These are phyloP conservation scores for Synergus japonicus DNA, from an alignment of 2,888 invertebrate genomes.

Conservation along the genomic window DNA sequence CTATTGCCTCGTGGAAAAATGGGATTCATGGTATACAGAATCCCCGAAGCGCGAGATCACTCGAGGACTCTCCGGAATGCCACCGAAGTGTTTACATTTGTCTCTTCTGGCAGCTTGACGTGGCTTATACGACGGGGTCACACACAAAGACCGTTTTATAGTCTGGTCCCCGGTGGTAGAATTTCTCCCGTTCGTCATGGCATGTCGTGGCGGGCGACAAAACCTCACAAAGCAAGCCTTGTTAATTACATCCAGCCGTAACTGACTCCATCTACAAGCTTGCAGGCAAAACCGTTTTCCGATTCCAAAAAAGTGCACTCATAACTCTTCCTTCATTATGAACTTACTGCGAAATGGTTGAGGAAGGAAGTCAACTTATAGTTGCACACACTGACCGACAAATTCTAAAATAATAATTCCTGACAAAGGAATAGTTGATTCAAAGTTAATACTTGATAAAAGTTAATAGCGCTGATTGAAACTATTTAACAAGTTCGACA, in stretches of 20 bases:
- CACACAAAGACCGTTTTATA: slow-evolving; percentile 76
- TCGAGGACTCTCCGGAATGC: slow-evolving; percentile 48
- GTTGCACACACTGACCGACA: not conserved
- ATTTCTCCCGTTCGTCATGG: slow-evolving; percentile 69
- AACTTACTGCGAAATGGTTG: not conserved
- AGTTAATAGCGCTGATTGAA: no score
- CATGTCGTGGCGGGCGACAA: slow-evolving; percentile 73
- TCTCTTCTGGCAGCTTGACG: slow-evolving; percentile 63
- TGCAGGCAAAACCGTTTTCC: slow-evolving; percentile 13
- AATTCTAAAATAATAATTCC: not conserved
- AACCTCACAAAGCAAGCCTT: slow-evolving; percentile 74
- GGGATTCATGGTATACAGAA: slow-evolving; percentile 45
- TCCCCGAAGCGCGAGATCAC: slow-evolving; percentile 50
- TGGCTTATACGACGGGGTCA: slow-evolving; percentile 60
- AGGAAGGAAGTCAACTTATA: not conserved
- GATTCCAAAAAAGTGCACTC: slow-evolving; percentile 10
- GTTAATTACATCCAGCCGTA: slow-evolving; percentile 71
- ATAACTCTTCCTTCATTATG: slow-evolving; percentile 29
- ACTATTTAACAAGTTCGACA: no score
- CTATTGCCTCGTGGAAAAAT: slow-evolving; percentile 40
- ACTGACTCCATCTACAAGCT: slow-evolving; percentile 62
- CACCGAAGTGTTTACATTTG: slow-evolving; percentile 73
- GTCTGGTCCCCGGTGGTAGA: slow-evolving; percentile 67
- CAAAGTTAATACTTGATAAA: no score
- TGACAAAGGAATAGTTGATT: no score